Evolutionary conservation across 2,113 vertebrate species (phyloP).

Genomic region (Rhinolophus ferrumequinum): DNA sequence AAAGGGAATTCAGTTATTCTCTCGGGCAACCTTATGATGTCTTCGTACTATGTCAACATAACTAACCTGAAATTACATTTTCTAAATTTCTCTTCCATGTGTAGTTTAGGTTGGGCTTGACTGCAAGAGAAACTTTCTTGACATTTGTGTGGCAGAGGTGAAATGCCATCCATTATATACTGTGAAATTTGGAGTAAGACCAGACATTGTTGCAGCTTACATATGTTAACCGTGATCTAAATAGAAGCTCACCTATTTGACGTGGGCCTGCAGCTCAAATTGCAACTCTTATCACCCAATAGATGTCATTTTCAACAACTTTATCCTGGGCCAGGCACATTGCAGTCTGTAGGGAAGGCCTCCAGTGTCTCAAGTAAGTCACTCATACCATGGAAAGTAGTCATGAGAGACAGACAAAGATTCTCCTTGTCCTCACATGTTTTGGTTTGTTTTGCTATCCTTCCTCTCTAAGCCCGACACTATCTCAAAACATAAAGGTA

Average conservation of each 20-base stretch:
- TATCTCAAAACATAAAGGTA: background rate
- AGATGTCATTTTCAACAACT: background rate
- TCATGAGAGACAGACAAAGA: background rate
- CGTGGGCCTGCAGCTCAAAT: background rate
- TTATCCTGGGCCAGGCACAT: background rate
- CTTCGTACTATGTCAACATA: background rate
- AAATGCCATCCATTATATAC: background rate
- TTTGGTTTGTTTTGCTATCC: background rate
- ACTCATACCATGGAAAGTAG: background rate
- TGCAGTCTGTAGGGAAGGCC: background rate
- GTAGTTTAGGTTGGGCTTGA: background rate
- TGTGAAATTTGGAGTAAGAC: background rate
- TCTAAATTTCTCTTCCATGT: background rate
- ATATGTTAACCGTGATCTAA: background rate
- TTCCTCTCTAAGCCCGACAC: background rate
- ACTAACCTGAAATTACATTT: background rate
- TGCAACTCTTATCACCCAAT: background rate
- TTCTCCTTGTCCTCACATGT: background rate
- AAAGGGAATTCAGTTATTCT: background rate
- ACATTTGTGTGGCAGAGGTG: background rate
- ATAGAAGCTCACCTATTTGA: background rate
- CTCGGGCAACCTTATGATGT: fast-evolving
- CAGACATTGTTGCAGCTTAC: background rate
- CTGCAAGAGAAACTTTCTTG: background rate
- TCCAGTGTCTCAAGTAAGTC: background rate